These are phyloP conservation scores for Orchesellides sinensis DNA, from an alignment of 2,888 invertebrate species.

Conservation along the genomic window DNA sequence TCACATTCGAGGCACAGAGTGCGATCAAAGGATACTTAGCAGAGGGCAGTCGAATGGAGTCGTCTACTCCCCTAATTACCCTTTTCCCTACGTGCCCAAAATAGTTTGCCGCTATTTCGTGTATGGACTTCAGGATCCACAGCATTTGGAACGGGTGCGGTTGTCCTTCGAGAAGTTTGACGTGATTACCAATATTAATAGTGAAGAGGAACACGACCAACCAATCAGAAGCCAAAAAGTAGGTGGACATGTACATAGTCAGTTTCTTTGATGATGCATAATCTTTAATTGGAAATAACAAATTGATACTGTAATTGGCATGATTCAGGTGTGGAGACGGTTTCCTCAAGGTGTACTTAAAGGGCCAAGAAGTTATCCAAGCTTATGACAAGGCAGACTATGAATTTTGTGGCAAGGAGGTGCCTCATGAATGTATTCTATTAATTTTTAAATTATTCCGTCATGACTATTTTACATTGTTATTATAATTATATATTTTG, in stretches of 20 bases:
- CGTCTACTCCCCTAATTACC: constrained; percentile 97
- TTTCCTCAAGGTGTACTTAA: constrained; percentile 92
- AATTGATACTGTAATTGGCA: background rate
- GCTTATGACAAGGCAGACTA: constrained; percentile 96
- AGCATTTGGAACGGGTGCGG: constrained; percentile 95
- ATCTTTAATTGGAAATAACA: constrained; percentile 1
- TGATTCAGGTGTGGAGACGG: constrained; percentile 91
- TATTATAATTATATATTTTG: too few relatives aligned
- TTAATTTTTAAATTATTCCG: background rate
- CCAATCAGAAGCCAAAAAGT: constrained; percentile 65
- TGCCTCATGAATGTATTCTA: constrained; percentile 82
- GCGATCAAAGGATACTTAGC: constrained; percentile 98
- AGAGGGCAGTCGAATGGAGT: constrained; percentile 94
- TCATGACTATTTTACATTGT: background rate
- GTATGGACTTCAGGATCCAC: constrained; percentile 98
- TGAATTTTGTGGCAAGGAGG: constrained; percentile 91
- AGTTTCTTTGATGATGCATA: background rate
- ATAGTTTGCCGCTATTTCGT: constrained; percentile 98
- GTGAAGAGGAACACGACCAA: constrained; percentile 71
- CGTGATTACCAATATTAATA: constrained; percentile 87
- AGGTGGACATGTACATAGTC: constrained; percentile 8
- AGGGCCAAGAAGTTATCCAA: constrained; percentile 94
- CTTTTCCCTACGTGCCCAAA: constrained; percentile 95
- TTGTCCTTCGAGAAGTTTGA: constrained; percentile 93
- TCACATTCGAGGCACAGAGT: constrained; percentile 98